Evolutionary conservation across 2,888 invertebrate species (phyloP).

Genomic region (Dastarcus helophoroides): DNA sequence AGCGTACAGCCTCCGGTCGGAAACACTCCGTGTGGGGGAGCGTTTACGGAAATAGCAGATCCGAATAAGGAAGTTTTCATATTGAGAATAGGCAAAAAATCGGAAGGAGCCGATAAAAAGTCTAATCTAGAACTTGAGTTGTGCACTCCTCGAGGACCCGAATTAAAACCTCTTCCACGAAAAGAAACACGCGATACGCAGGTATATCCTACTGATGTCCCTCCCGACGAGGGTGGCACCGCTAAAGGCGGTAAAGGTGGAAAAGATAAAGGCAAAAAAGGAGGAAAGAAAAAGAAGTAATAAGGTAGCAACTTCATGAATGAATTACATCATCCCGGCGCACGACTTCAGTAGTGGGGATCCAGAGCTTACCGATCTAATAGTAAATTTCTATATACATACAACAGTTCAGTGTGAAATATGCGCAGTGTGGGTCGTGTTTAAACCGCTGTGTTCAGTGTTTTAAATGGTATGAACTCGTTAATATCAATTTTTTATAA

Average conservation of each 20-base stretch:
- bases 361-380: too few relatives aligned
- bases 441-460: too few relatives aligned
- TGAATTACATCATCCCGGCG: too few relatives aligned
- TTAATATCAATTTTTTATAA: too few relatives aligned
- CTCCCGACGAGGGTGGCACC: slow-evolving; percentile 12
- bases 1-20: slow-evolving; percentile 37
- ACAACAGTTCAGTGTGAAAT: too few relatives aligned
- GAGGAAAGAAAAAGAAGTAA: slow-evolving; percentile 7
- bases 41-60: slow-evolving; percentile 48
- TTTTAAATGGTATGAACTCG: too few relatives aligned
- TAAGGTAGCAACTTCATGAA: neutral
- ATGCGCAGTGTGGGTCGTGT: too few relatives aligned
- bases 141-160: slow-evolving; percentile 58
- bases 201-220: slow-evolving; percentile 44
- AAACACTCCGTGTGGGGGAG: slow-evolving; percentile 43
- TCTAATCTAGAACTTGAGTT: slow-evolving; percentile 59
- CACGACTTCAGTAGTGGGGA: too few relatives aligned
- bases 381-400: too few relatives aligned
- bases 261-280: slow-evolving; percentile 16
- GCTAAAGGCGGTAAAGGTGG: slow-evolving; percentile 14
- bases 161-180: slow-evolving; percentile 44
- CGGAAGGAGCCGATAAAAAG: slow-evolving; percentile 57
- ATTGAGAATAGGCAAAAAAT: slow-evolving; percentile 63
- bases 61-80: slow-evolving; percentile 62
- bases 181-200: slow-evolving; percentile 57